Percentiles rank a stretch among this genome's conserved stretches.
These are phyloP conservation scores for Drosophila melanosoma DNA, from an alignment of 2,888 invertebrate species.

Conservation along the genomic window DNA sequence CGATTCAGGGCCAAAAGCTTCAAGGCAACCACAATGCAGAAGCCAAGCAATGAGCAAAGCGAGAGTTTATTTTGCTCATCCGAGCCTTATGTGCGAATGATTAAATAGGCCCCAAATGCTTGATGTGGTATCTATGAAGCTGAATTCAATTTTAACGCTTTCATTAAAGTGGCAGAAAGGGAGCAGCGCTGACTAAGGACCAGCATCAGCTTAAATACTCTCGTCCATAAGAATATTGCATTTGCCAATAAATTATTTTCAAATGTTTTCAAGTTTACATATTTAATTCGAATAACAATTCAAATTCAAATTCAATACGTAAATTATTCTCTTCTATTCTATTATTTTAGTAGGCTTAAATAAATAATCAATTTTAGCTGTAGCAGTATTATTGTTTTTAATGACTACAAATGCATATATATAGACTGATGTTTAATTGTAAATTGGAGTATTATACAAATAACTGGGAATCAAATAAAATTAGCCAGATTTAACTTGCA, in stretches of 20 bases:
- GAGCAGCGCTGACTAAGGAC: background rate
- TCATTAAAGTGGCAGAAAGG: conserved; percentile 45
- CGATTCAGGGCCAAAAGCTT: background rate
- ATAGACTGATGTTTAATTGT: background rate
- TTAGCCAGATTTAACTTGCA: background rate
- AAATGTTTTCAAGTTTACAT: background rate
- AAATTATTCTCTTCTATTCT: background rate
- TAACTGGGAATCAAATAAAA: conserved; percentile 9
- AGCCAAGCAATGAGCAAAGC: background rate
- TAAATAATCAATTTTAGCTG: background rate
- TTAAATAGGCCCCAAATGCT: conserved; percentile 45
- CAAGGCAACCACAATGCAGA: conserved; percentile 20
- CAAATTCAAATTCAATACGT: too few relatives aligned
- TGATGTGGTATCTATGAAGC: background rate
- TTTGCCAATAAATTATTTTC: background rate
- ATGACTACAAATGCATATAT: background rate
- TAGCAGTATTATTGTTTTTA: background rate
- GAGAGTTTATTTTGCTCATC: conserved; percentile 42
- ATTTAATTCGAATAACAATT: background rate
- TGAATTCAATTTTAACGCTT: conserved; percentile 58
- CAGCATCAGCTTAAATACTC: conserved; percentile 10
- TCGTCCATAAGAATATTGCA: conserved; percentile 3
- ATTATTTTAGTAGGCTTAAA: background rate
- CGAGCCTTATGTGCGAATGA: conserved; percentile 55
- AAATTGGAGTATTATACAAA: conserved; percentile 15